Evolutionary conservation across 2,113 vertebrate genomes (phyloP), one percentile per base, ranked within the genome.

Genomic region (Willisornis vidua): DNA sequence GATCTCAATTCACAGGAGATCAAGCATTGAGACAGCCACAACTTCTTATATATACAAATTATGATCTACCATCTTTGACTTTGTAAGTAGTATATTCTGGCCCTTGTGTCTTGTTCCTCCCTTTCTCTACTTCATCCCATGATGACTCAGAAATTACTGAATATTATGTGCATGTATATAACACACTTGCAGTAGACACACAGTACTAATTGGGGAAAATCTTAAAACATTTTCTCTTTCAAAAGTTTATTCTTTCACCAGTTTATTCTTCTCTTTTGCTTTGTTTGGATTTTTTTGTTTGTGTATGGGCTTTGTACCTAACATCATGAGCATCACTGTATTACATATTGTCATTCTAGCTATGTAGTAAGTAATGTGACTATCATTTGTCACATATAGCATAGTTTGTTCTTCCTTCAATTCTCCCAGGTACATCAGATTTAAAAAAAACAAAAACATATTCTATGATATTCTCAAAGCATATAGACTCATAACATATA

Each of bases 281-380:
- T 18, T n/a, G n/a, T n/a, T n/a, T n/a, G n/a, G n/a, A n/a, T n/a
- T n/a, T 35, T 54, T 20, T 41, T 0, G 49, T 75, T 19, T 35
- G 4, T 24, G 8, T 39, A 22, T 2, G 1, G 45, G 3, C 12
- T 49, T 28, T 57, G 24, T 35, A 73, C 19, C 23, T 51, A 51
- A 57, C n/a, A 73, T 28, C 14, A 39, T 19, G 3, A 35, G 16
- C 5, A 58, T 62, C 23, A 22, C 24, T 45, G 9, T 31, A 61
- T 48, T 37, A 61, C 7, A 2, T 15, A 23, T 45, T 59, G 33
- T 45, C 45, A 68, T 78, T 85, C 62, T 31, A 82, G 62, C 35
- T 7, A 1, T 4, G 2, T 2, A 0, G 19, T 48, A 75, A 59
- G 20, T 59, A 61, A 75, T 28, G 41, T 41, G 39, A 75, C 57